phyloP scores from a whole-genome alignment of 2,888 invertebrate genomes.

The Pilophorus perplexus region DNA sequence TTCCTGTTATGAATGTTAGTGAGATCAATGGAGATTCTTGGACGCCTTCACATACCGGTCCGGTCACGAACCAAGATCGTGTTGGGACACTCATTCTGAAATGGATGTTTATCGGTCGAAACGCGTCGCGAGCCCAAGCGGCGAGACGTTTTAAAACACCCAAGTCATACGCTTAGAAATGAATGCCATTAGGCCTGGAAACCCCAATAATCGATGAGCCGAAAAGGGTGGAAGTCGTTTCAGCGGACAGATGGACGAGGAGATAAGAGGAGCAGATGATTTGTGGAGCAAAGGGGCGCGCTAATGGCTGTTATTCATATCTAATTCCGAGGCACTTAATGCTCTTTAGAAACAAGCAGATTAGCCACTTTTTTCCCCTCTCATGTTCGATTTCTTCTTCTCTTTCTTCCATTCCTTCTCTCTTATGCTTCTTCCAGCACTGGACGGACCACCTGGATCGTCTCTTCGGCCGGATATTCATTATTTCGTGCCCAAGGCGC shows the following conservation, averaged over 20 bases:
- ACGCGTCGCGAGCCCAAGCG: no score
- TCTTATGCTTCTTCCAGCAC: not conserved
- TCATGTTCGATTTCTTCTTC: not conserved
- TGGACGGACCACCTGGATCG: constrained; percentile 33
- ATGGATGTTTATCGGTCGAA: no score
- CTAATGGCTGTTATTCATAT: constrained; percentile 41
- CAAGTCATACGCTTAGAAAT: constrained; percentile 17
- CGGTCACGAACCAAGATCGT: no score
- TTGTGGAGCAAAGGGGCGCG: constrained; percentile 39
- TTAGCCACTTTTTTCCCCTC: constrained; percentile 28
- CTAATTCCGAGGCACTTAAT: constrained; percentile 39
- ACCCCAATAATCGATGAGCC: constrained; percentile 31
- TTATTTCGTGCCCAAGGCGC: no score
- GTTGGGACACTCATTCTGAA: no score
- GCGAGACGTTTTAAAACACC: not conserved
- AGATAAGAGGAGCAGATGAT: constrained; percentile 38
- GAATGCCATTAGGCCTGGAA: constrained; percentile 37
- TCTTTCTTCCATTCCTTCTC: not conserved
- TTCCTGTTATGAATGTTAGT: no score
- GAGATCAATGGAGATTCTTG: no score
- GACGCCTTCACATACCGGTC: no score
- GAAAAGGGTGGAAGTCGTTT: constrained; percentile 35
- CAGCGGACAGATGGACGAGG: constrained; percentile 35
- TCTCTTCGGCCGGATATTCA: no score
- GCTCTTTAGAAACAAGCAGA: constrained; percentile 39